Evolutionary conservation across 2,113 vertebrate genomes (phyloP), one percentile per base, ranked within the genome.

Genomic region (Plestiodon gilberti): DNA sequence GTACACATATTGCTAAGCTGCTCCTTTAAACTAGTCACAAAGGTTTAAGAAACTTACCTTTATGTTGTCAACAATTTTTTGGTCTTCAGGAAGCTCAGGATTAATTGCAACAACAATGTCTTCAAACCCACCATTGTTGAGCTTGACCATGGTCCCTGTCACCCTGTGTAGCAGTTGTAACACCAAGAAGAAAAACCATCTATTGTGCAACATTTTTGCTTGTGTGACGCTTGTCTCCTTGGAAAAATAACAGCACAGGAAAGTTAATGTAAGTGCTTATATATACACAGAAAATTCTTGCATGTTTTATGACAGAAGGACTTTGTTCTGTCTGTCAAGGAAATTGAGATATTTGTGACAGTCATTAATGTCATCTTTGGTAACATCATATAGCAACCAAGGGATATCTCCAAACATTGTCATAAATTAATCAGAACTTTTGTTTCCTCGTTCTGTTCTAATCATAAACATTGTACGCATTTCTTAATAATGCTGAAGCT

Each of bases 61-160:
- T 30, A 93, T 95, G 3, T 93, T 92, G 70, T 82, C 82, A 80
- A 97, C 92, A 43, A 97, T 92, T 14, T 85, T 87, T 77, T 82
- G 52, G 86, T 96, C 91, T 88, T 96, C 96, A 28, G 90, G 89
- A 18, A 96, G 74, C 11, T 14, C 55, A 18, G 94, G 95, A 64
- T 96, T 85, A 79, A 97, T 96, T 65, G 95, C 96, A 84, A 97
- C 91, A 89, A 96, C 93, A 59, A 97, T 85, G 25, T 94, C 89
- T 82, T 97, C 95, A 67, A 95, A 97, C 35, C 96, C 96, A 52
- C 95, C 95, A 38, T 94, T 90, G n/a, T 92, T 94, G 82, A 97
- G 83, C 78, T 93, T 85, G 71, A 96, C 90, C 55, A 57, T 15
- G 13, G 55, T 57, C 55, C 55, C 55, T 57, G 11, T 57, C 13